Evolutionary conservation across 2,888 invertebrate species (phyloP), one percentile per base, ranked within the genome.

Genomic region (Ormia ochracea): DNA sequence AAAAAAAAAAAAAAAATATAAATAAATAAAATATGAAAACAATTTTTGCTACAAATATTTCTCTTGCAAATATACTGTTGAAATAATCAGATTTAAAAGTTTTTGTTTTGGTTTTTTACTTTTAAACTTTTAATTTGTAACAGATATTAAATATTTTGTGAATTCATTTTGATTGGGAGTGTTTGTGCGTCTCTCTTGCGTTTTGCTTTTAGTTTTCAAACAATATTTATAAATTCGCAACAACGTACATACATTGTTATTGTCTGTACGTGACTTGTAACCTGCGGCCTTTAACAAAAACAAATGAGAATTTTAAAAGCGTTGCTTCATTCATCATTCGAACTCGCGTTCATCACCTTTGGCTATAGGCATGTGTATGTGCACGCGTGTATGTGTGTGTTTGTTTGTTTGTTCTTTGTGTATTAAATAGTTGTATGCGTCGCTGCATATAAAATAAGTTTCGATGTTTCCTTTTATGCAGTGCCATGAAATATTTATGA

Each of bases 261-360:
- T 65, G 58, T 50, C 58, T 63, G 45, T 52, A 50, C 33, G 9
- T 52, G 10, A n/a, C 48, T 31, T 58, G 70, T 65, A 70, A 70
- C 77, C 69, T 61, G 43, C 19, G 61, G 58, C 33, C 28, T 65
- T 73, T 73, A 6, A 36, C 45, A 36, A 43, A 36, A 66, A 66
- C 58, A 68, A 75, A 75, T 68, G 48, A 74, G 31, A 36, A 58
- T 75, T 58, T 68, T 56, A 19, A 33, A 45, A 43, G 23, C 52
- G 21, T 61, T 61, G 41, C 63, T 61, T 41, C 31, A 61, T 41
- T 14, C 50, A 70, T 69, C 56, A 56, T 58, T 58, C 58, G 26
- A 3, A 36, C 10, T n/a, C 26, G 17, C 21, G 5, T n/a, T 54
- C n/a, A n/a, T n/a, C n/a, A n/a, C n/a, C n/a, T n/a, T n/a, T n/a